A percentile compares a stretch with the other conserved stretches of the same genome.
phyloP scores from a whole-genome alignment of 1,140 invertebrate species.

The Stenopsyche tienmushanensis region DNA sequence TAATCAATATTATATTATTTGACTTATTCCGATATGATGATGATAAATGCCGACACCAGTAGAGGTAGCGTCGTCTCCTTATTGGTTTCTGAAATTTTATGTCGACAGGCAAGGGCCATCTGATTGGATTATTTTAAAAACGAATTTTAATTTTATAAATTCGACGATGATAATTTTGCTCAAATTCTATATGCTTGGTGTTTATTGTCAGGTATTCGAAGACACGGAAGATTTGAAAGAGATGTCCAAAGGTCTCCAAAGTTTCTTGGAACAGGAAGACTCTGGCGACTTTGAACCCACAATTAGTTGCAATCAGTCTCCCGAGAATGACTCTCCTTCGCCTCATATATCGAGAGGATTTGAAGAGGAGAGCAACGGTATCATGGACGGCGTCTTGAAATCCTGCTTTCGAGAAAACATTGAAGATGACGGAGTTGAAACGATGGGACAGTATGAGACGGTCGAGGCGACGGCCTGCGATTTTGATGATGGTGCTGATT shows the following conservation, averaged over 20 bases:
- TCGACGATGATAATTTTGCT: too few relatives aligned
- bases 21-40: too few relatives aligned
- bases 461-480: slow-evolving; percentile 29
- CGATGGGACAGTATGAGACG: slow-evolving; percentile 23
- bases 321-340: slow-evolving; percentile 27
- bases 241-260: slow-evolving; percentile 29
- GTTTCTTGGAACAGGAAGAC: slow-evolving; percentile 35
- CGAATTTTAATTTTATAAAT: too few relatives aligned
- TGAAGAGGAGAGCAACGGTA: slow-evolving; percentile 39
- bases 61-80: slow-evolving; percentile 35
- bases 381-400: slow-evolving; percentile 37
- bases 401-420: slow-evolving; percentile 34
- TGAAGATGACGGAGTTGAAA: slow-evolving; percentile 5
- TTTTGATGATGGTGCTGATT: slow-evolving; percentile 25
- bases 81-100: slow-evolving; percentile 33
- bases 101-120: slow-evolving; percentile 42
- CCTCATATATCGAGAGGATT: slow-evolving; percentile 26
- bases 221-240: slow-evolving; percentile 34
- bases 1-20: too few relatives aligned
- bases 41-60: slow-evolving; percentile 30
- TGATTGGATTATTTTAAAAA: slow-evolving; percentile 21
- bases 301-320: slow-evolving; percentile 17
- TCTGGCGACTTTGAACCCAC: slow-evolving; percentile 33
- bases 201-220: too few relatives aligned
- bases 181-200: too few relatives aligned